These are phyloP conservation scores for Galago senegalensis DNA, from an alignment of 2,797 vertebrate species.

Conservation along the genomic window DNA sequence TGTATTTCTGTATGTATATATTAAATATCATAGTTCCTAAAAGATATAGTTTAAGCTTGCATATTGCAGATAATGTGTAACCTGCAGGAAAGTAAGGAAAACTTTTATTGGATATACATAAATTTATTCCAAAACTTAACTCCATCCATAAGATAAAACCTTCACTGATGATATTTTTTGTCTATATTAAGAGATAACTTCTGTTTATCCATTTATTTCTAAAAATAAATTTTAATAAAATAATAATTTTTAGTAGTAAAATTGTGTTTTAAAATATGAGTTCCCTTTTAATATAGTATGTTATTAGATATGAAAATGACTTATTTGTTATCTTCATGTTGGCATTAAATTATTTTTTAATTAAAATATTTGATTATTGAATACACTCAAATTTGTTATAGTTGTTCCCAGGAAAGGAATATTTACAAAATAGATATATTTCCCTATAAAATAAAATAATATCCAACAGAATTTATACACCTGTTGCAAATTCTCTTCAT, in stretches of 20 bases:
- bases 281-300: background rate
- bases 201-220: background rate
- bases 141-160: background rate
- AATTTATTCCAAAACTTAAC: background rate
- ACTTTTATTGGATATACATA: background rate
- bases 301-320: background rate
- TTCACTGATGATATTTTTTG: slow-evolving; percentile 5
- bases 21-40: background rate
- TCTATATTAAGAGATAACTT: background rate
- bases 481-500: background rate
- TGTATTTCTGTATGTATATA: slow-evolving; percentile 4
- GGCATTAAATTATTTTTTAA: background rate
- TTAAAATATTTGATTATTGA: background rate
- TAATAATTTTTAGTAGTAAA: background rate
- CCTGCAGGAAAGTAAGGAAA: slow-evolving; percentile 17
- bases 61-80: slow-evolving; percentile 53
- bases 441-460: background rate
- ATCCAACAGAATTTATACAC: background rate
- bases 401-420: background rate
- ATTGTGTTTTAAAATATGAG: background rate
- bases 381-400: background rate
- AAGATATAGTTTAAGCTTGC: slow-evolving; percentile 18
- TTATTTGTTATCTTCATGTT: background rate
- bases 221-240: background rate
- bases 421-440: background rate